Evolutionary conservation across 2,888 invertebrate genomes (phyloP).

Genomic region (Elegia similella): DNA sequence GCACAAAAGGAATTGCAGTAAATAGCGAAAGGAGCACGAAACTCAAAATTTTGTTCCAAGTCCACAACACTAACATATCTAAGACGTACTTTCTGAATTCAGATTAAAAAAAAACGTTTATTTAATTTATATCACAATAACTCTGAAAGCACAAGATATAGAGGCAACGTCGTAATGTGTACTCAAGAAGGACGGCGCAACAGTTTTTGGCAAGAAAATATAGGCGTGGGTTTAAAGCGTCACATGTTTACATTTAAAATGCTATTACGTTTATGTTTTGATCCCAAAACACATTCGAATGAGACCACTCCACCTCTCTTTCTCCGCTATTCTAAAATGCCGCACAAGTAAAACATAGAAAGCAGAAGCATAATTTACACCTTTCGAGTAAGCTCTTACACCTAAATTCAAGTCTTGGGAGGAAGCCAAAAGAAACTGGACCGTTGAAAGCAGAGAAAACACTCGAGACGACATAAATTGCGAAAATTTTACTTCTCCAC

Average conservation of each 20-base stretch:
- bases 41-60: constrained; percentile 40
- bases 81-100: neutral
- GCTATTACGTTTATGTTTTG: constrained; percentile 22
- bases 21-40: constrained; percentile 43
- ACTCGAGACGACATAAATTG: constrained; percentile 26
- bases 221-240: constrained; percentile 52
- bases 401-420: constrained; percentile 45
- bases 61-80: constrained; percentile 50
- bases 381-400: neutral
- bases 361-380: neutral
- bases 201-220: constrained; percentile 62
- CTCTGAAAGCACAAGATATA: constrained; percentile 44
- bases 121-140: constrained; percentile 30
- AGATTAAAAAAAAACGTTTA: constrained; percentile 13
- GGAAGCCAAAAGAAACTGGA: constrained; percentile 54
- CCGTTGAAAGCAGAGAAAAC: constrained; percentile 32
- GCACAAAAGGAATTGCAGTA: constrained; percentile 42
- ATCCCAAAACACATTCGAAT: neutral
- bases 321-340: neutral
- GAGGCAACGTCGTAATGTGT: constrained; percentile 38
- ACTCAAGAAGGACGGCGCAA: constrained; percentile 53
- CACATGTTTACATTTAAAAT: constrained; percentile 49
- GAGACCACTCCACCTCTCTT: neutral
- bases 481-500: constrained; percentile 34
- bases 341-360: neutral